A percentile compares a stretch with the other conserved stretches of the same genome.
Conservation (phyloP, 2,797 vertebrate species). For the Erethizon dorsatum region DNA sequence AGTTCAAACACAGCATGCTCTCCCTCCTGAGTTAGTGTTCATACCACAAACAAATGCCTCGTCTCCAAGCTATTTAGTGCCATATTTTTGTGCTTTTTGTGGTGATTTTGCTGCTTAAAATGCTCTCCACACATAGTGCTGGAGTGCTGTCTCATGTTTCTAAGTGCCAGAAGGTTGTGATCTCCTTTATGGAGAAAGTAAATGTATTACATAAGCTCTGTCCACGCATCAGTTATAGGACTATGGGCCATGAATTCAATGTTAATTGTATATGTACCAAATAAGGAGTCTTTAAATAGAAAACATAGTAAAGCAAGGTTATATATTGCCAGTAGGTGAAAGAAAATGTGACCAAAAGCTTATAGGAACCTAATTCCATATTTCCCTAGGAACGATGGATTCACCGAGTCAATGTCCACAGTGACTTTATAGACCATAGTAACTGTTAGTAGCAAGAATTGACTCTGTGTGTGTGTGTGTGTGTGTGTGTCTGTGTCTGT, state of each 20-base stretch:
- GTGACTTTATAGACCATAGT: neutral
- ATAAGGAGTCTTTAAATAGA: neutral
- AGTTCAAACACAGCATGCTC: neutral
- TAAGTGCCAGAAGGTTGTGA: neutral
- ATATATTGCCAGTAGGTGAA: neutral
- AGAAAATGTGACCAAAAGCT: neutral
- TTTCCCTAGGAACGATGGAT: neutral
- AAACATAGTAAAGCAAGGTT: neutral
- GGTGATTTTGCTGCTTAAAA: neutral
- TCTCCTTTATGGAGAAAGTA: neutral
- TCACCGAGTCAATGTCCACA: neutral
- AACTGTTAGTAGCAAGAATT: neutral
- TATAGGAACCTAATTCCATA: neutral
- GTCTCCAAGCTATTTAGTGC: neutral
- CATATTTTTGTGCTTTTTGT: neutral
- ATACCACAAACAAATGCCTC: neutral
- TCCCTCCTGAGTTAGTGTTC: neutral
- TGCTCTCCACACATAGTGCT: neutral
- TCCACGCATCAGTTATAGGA: neutral
- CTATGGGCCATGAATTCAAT: neutral
- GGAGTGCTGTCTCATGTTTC: neutral
- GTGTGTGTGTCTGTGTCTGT: neutral
- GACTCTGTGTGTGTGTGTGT: neutral
- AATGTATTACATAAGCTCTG: rapidly evolving
- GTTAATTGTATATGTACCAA: neutral